Evolutionary conservation across 1,140 invertebrate genomes (phyloP).

Genomic region (Nephotettix cincticeps): DNA sequence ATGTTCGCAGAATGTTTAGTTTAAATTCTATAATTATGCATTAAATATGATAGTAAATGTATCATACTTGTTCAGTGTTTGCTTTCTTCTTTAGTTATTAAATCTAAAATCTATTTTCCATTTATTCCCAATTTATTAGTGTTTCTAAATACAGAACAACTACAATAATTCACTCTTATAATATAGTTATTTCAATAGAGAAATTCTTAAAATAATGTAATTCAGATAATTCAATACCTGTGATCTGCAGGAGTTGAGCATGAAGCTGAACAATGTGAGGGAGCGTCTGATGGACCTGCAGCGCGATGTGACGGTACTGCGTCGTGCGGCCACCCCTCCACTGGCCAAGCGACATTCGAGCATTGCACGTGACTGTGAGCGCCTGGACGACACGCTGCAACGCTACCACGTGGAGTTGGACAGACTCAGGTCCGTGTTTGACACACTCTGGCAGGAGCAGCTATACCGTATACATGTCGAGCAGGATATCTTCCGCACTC

Average conservation of each 20-base stretch:
- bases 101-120: too few relatives aligned
- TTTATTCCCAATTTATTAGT: too few relatives aligned
- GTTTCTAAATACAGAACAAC: too few relatives aligned
- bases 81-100: too few relatives aligned
- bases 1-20: too few relatives aligned
- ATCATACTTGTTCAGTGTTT: too few relatives aligned
- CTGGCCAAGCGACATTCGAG: slow-evolving; percentile 57
- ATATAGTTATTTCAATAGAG: too few relatives aligned
- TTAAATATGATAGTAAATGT: too few relatives aligned
- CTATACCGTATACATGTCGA: slow-evolving; percentile 65
- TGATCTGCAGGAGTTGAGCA: slow-evolving; percentile 55
- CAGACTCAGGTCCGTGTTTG: slow-evolving; percentile 59
- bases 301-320: slow-evolving; percentile 56
- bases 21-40: too few relatives aligned
- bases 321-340: slow-evolving; percentile 59
- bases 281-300: slow-evolving; percentile 64
- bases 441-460: slow-evolving; percentile 67
- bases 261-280: slow-evolving; percentile 61
- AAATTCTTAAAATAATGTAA: too few relatives aligned
- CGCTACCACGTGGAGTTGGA: slow-evolving; percentile 64
- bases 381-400: slow-evolving; percentile 63
- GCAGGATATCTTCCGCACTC: slow-evolving; percentile 65
- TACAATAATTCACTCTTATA: too few relatives aligned
- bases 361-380: slow-evolving; percentile 58
- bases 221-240: too few relatives aligned